These are phyloP conservation scores for Characodon lateralis DNA, from an alignment of 2,797 vertebrate genomes.

Conservation along the genomic window DNA sequence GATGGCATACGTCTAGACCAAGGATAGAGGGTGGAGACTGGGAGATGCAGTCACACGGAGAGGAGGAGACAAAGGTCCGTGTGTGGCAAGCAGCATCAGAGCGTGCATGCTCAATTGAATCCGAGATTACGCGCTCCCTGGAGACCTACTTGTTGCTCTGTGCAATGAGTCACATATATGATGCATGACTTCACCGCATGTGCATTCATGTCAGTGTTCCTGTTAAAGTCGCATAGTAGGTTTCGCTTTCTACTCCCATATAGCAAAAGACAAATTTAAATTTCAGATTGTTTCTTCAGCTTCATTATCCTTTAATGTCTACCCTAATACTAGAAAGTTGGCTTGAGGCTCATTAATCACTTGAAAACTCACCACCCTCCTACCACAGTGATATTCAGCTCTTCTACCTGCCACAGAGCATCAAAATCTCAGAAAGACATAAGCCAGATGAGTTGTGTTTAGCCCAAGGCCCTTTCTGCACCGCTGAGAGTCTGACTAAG, in stretches of 20 bases:
- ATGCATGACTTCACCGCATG: conserved; percentile 15
- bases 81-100: conserved; percentile 49
- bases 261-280: not conserved
- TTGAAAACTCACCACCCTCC: conserved; percentile 17
- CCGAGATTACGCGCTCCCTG: conserved; percentile 49
- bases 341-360: not conserved
- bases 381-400: conserved; percentile 18
- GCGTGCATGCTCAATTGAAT: conserved; percentile 65
- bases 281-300: conserved; percentile 5
- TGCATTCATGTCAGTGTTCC: conserved; percentile 6
- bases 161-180: conserved; percentile 48
- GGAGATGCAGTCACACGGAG: conserved; percentile 62
- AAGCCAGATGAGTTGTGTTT: conserved; percentile 51
- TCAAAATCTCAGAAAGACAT: conserved; percentile 43
- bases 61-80: conserved; percentile 71
- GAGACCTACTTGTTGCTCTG: conserved; percentile 62
- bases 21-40: conserved; percentile 71
- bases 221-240: conserved; percentile 22
- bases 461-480: conserved; percentile 52
- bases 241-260: conserved; percentile 10
- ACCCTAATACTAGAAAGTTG: not conserved
- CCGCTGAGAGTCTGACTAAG: conserved; percentile 42
- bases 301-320: conserved; percentile 6
- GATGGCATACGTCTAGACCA: conserved; percentile 65
- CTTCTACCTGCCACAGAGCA: conserved; percentile 45